Conservation (phyloP, 2,888 invertebrate species). For the Onchidella celtica region DNA sequence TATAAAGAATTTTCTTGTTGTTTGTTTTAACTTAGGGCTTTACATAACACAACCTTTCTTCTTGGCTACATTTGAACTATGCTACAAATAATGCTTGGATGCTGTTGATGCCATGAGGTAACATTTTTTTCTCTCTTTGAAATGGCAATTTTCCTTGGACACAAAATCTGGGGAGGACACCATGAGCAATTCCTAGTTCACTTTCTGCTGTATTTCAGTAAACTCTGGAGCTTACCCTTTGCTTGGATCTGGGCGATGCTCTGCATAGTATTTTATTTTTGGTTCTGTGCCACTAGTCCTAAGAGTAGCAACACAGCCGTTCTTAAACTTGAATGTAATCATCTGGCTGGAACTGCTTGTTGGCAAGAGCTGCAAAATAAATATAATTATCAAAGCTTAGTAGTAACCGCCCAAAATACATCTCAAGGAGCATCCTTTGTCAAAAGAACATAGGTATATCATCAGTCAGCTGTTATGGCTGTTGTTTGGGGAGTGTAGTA, state of each 20-base stretch:
- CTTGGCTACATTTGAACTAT: too few relatives aligned
- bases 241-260: constrained; percentile 74
- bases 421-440: background rate
- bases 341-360: constrained; percentile 86
- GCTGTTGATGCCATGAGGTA: too few relatives aligned
- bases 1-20: too few relatives aligned
- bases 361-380: constrained; percentile 80
- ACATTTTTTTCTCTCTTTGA: too few relatives aligned
- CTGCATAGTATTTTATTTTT: constrained; percentile 99
- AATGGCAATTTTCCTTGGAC: too few relatives aligned
- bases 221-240: constrained; percentile 63
- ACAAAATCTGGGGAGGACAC: too few relatives aligned
- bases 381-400: background rate
- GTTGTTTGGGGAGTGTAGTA: too few relatives aligned
- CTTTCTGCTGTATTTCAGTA: background rate
- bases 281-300: constrained; percentile 99
- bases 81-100: too few relatives aligned
- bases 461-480: background rate
- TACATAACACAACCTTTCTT: too few relatives aligned
- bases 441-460: background rate
- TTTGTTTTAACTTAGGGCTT: too few relatives aligned
- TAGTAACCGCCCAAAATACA: background rate
- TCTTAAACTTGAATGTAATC: constrained; percentile 95
- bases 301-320: constrained; percentile 92
- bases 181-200: too few relatives aligned